Base-by-base conservation (phyloP, 1,140 invertebrate genomes). In the Drosophila bipectinata region DNA sequence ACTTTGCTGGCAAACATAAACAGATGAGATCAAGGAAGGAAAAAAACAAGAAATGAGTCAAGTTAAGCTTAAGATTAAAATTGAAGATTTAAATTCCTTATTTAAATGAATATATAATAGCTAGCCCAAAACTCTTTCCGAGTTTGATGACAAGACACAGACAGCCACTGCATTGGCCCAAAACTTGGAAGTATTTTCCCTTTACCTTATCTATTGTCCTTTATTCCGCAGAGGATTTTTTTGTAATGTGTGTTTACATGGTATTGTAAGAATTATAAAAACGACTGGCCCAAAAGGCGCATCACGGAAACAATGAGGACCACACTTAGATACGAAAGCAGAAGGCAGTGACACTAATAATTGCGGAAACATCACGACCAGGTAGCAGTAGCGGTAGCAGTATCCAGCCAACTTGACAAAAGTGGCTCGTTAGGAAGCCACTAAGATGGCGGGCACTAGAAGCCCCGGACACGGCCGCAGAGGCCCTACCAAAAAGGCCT, bases 271-370 rank as follows among this genome's bases (percentile, higher is more conserved):
- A 79, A 79, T 78, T 84, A 84, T 84, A 77, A 83, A 84, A 84
- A 82, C 80, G 78, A 84, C 76, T 58, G 80, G 74, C 80, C 82
- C 80, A 83, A 83, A 84, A 83, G 80, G 77, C 76, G 77, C 80
- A 79, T 79, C 69, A 78, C 72, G 72, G 77, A 80, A 87, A 84
- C 77, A 81, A 84, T 74, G 84, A 74, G 68, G 57, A 87, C 78
- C 82, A 64, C 72, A 75, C 71, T 75, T 72, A 69, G 63, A 71
- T 64, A 77, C 63, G 79, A 87, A 83, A 87, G 75, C 61, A 60
- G 59, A 47, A 64, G 63, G 60, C 77, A 77, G 47, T 66, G 72
- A 57, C 72, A 75, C 68, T 87, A 80, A 84, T 87, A 84, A 84
- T 87, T 87, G 81, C 81, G 81, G 81, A 84, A 84, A 84, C 81